phyloP scores from a whole-genome alignment of 2,797 vertebrate genomes.

The Ceyx erithaca region DNA sequence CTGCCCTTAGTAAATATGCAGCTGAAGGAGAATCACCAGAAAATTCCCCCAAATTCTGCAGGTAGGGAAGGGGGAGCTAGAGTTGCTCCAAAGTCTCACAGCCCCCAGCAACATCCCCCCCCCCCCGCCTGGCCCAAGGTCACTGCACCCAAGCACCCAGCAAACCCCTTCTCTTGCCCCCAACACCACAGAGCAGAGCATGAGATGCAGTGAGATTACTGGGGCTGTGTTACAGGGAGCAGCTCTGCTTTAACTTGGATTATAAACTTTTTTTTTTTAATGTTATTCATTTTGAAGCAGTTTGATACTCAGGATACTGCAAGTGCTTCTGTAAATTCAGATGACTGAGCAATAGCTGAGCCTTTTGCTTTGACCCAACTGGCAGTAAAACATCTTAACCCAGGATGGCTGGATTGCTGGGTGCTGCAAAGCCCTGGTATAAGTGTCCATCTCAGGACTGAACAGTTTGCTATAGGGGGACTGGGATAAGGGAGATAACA shows the following conservation, averaged over 20 bases:
- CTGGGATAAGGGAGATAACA: background rate
- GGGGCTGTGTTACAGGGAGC: rapidly evolving
- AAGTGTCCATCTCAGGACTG: background rate
- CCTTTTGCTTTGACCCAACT: background rate
- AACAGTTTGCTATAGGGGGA: background rate
- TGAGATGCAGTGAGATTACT: rapidly evolving
- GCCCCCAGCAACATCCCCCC: background rate
- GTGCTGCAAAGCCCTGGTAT: background rate
- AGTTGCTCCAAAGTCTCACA: background rate
- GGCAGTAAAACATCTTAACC: background rate
- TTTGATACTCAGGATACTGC: background rate
- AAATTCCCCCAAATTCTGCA: background rate
- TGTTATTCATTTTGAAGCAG: background rate
- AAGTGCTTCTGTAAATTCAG: background rate
- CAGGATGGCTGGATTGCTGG: background rate
- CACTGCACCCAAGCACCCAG: background rate
- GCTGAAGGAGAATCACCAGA: background rate
- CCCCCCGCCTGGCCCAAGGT: background rate
- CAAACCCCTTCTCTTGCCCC: background rate
- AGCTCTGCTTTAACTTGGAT: background rate
- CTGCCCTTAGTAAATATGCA: background rate
- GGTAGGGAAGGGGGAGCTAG: background rate
- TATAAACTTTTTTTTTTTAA: background rate
- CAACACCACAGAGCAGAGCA: too few relatives aligned
- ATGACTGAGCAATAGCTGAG: background rate